Evolutionary conservation across 1,140 invertebrate genomes (phyloP), one percentile per base, ranked within the genome.

Genomic region (Magallana ariakensis): DNA sequence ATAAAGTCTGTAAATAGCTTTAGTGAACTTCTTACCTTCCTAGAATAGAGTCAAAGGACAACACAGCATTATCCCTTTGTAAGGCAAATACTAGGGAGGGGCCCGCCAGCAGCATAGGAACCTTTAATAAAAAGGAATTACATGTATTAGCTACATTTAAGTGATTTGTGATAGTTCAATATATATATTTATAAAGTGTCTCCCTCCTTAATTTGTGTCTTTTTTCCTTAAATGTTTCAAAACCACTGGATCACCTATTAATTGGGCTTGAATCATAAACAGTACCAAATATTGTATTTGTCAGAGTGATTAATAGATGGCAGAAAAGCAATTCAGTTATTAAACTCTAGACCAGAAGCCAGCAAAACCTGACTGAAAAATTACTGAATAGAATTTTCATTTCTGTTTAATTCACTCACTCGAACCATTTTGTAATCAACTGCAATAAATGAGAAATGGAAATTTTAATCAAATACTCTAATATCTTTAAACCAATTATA

Each of bases 11-110:
- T 19, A 62, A 62, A 62, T 8, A 8, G 46, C 9, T 8, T 6
- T n/a, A 54, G 13, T 54, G n/a, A 26, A 19, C 13, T 15, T 13
- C 90, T 92, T 84, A 93, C 93, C 90, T 90, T 55, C 89, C 90
- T 11, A 93, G 54, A 16, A 90, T 80, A 0, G 88, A 82, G 22
- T 93, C 89, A 87, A 93, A 93, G 0, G 90, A 86, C 13, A 93
- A 10, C 6, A 93, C 89, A 84, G 93, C 92, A 88, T 93, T 93
- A 80, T 93, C 92, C 84, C 93, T 85, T 85, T 93, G 88, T 85
- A 93, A 46, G 0, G 90, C 91, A 10, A 93, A 75, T 16, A 93
- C 91, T 8, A 93, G 54, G 84, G 88, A 88, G 10, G 93, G 92
- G 6, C 91, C 92, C 19, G 86, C 87, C 4, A 86, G 85, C 80